phyloP scores from a whole-genome alignment of 2,113 vertebrate genomes.

The Piprites chloris region DNA sequence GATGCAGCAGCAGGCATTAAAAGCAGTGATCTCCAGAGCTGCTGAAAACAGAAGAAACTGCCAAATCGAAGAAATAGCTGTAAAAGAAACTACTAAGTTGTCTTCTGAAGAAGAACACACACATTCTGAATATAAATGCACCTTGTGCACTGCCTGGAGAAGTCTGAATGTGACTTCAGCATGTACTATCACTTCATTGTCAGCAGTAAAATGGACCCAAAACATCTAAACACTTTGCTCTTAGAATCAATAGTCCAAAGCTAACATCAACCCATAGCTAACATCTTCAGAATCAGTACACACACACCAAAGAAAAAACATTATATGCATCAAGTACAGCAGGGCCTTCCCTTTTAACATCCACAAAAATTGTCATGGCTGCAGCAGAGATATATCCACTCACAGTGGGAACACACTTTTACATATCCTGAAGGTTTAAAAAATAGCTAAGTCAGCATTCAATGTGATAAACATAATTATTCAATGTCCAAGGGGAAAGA shows the following conservation, averaged over 20 bases:
- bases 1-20: not conserved
- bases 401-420: not conserved
- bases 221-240: not conserved
- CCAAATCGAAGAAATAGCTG: not conserved
- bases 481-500: not conserved
- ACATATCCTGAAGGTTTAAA: not conserved
- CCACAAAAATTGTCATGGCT: not conserved
- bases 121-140: not conserved
- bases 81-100: not conserved
- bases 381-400: not conserved
- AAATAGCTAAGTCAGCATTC: not conserved
- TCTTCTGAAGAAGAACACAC: not conserved
- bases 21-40: not conserved
- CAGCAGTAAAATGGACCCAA: not conserved
- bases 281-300: not conserved
- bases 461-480: not conserved
- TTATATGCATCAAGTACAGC: not conserved
- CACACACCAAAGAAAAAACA: not conserved
- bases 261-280: too few relatives aligned
- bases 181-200: not conserved
- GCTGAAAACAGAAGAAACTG: not conserved
- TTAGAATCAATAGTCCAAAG: not conserved
- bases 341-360: not conserved
- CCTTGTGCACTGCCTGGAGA: not conserved
- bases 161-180: not conserved